Conservation (phyloP, 2,797 vertebrate species). For the Aldrovandia affinis region DNA sequence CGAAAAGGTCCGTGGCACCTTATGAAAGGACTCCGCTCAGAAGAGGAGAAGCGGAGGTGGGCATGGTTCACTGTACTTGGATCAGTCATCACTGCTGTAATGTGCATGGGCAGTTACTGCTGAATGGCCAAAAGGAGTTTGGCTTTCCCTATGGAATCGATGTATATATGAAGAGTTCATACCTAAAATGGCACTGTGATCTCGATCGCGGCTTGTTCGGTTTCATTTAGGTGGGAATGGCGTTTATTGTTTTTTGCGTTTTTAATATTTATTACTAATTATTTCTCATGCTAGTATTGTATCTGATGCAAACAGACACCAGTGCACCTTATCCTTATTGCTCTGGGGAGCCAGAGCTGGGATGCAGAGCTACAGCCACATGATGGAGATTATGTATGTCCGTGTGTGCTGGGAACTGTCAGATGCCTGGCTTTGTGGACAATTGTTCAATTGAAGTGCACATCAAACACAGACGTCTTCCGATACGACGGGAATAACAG, state of each 20-base stretch:
- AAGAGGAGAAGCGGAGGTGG: neutral
- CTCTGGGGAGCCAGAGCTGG: neutral
- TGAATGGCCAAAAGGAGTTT: neutral
- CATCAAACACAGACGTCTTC: conserved; percentile 28
- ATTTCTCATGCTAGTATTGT: no score
- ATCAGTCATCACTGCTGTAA: neutral
- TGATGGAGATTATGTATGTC: conserved; percentile 1
- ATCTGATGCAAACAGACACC: no score
- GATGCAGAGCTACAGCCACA: neutral
- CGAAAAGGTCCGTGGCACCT: neutral
- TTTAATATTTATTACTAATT: no score
- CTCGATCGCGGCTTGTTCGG: no score
- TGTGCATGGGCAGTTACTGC: neutral
- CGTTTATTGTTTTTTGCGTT: no score
- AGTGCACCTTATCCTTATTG: no score
- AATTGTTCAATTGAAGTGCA: conserved; percentile 39
- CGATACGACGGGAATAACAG: neutral
- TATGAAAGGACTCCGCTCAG: neutral
- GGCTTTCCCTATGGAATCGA: no score
- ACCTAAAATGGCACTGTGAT: no score
- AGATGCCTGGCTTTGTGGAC: conserved; percentile 29
- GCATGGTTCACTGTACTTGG: neutral
- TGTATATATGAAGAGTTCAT: no score
- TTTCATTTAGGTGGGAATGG: no score
- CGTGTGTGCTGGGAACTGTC: conserved; percentile 16